A percentile compares a stretch with the other conserved stretches of the same genome.
Evolutionary conservation across 2,113 vertebrate genomes (phyloP).

Genomic region (Glaucidium brasilianum): DNA sequence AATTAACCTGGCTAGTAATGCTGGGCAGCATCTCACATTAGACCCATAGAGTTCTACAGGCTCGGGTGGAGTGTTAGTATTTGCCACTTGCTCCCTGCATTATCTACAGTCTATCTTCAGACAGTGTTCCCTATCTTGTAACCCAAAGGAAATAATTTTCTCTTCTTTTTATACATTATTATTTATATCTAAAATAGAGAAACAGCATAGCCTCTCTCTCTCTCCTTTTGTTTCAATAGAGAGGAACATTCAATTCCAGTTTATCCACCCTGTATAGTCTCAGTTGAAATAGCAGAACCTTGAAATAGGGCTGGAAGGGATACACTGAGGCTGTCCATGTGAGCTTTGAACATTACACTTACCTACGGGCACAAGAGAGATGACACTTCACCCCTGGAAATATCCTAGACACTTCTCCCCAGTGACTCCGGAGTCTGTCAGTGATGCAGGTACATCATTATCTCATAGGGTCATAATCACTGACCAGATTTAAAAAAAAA

Average conservation of each 20-base stretch:
- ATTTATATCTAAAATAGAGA: neutral
- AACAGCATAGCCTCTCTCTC: neutral
- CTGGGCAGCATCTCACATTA: neutral
- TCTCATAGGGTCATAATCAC: neutral
- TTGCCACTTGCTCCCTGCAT: neutral
- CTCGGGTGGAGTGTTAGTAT: neutral
- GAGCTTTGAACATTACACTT: neutral
- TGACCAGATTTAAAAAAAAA: neutral
- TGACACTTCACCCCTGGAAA: neutral
- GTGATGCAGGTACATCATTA: neutral
- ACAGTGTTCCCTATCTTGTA: neutral
- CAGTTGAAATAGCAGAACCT: neutral
- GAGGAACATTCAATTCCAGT: neutral
- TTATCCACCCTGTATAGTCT: neutral
- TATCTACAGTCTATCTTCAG: neutral
- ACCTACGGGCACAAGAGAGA: neutral
- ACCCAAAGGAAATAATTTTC: neutral
- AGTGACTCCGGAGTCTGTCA: neutral
- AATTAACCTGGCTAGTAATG: neutral
- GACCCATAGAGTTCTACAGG: neutral
- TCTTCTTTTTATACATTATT: neutral
- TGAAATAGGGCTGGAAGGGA: neutral
- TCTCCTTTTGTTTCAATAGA: neutral
- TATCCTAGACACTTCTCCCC: neutral
- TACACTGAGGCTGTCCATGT: neutral